phyloP scores from a whole-genome alignment of 2,888 invertebrate genomes.

The Eupeodes luniger region DNA sequence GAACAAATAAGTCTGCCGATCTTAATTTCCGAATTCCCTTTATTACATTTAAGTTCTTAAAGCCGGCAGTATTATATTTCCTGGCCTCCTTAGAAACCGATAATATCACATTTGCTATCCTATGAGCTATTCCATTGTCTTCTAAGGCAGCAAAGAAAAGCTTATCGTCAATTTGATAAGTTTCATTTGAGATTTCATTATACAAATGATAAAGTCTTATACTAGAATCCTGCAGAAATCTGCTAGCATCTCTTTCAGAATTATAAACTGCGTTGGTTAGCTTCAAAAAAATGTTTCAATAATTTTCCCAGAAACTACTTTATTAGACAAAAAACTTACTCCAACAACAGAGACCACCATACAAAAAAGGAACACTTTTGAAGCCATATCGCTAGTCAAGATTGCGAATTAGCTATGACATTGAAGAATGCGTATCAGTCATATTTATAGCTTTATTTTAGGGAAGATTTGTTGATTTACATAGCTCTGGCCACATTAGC shows the following conservation, averaged over 20 bases:
- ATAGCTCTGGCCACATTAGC: neutral
- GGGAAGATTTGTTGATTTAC: neutral
- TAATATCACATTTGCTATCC: conserved; percentile 80
- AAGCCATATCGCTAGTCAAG: conserved; percentile 39
- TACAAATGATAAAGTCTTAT: conserved; percentile 80
- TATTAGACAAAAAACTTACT: conserved; percentile 38
- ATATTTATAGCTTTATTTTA: conserved; percentile 25
- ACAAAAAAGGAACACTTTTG: conserved; percentile 14
- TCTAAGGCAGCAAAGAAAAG: conserved; percentile 80
- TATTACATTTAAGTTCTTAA: conserved; percentile 77
- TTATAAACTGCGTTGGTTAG: conserved; percentile 58
- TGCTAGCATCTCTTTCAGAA: conserved; percentile 79
- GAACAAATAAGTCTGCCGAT: conserved; percentile 80
- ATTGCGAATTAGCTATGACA: conserved; percentile 7
- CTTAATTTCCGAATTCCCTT: conserved; percentile 79
- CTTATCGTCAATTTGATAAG: conserved; percentile 80
- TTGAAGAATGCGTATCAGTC: neutral
- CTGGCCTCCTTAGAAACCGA: conserved; percentile 85
- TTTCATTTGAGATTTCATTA: conserved; percentile 81
- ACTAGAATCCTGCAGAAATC: conserved; percentile 80
- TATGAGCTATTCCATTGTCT: conserved; percentile 79
- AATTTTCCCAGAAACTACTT: neutral
- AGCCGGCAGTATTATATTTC: conserved; percentile 81
- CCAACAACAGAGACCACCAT: conserved; percentile 28
- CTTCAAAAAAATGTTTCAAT: conserved; percentile 21